phyloP scores from a whole-genome alignment of 2,797 vertebrate genomes.

The Iguana delicatissima region DNA sequence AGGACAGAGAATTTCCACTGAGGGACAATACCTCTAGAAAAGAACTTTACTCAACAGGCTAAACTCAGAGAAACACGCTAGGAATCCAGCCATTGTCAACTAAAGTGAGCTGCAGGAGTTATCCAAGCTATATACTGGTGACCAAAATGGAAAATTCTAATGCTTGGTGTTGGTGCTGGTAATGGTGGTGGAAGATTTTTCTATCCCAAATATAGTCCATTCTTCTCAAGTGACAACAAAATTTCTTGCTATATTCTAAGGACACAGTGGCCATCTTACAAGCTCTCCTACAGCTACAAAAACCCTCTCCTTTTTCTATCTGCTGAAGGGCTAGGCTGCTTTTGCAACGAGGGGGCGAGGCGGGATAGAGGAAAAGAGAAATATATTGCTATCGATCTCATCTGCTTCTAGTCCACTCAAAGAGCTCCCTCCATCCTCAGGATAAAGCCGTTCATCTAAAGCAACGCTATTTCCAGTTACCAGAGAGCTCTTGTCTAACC shows the following conservation, averaged over 20 bases:
- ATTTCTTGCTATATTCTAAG: no score
- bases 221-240: no score
- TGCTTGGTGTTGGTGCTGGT: no score
- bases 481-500: slow-evolving; percentile 39
- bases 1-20: not conserved
- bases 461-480: slow-evolving; percentile 64
- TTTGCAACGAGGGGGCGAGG: no score
- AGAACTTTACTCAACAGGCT: not conserved
- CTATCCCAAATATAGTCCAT: no score
- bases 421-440: slow-evolving; percentile 48
- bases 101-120: no score
- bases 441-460: slow-evolving; percentile 48
- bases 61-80: not conserved
- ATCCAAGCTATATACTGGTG: not conserved
- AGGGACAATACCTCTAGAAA: not conserved
- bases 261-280: no score
- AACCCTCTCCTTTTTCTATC: not conserved
- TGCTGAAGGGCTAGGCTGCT: not conserved
- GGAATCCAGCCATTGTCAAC: not conserved
- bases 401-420: slow-evolving; percentile 49
- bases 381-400: slow-evolving; percentile 66
- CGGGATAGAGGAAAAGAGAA: not conserved
- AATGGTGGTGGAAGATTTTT: no score
- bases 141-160: no score
- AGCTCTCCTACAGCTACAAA: no score